A percentile compares a stretch with the other conserved stretches of the same genome.
Evolutionary conservation across 2,797 vertebrate genomes (phyloP).

Genomic region (Coilia nasus): DNA sequence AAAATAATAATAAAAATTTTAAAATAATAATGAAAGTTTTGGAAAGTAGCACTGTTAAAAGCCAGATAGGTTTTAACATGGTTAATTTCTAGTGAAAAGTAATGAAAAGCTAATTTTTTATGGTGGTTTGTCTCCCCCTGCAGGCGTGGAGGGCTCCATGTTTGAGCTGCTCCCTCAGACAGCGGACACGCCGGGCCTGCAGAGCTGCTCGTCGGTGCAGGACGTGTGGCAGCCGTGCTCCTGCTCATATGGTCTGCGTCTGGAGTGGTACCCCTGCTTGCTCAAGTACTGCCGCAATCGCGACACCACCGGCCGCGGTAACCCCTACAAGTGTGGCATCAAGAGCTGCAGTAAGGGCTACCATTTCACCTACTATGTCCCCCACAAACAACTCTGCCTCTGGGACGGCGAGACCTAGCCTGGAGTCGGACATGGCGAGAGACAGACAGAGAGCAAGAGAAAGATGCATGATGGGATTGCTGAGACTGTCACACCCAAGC

Average conservation of each 20-base stretch:
- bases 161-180: constrained; percentile 86
- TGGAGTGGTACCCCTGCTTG: constrained; percentile 97
- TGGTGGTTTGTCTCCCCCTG: constrained; percentile 24
- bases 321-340: constrained; percentile 95
- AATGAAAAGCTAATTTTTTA: neutral
- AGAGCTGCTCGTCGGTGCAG: constrained; percentile 75
- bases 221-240: constrained; percentile 88
- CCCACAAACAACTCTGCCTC: constrained; percentile 91
- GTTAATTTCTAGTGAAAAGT: neutral
- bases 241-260: constrained; percentile 87
- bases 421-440: too few species aligned
- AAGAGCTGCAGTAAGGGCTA: constrained; percentile 97
- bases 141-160: constrained; percentile 88
- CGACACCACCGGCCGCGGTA: constrained; percentile 77
- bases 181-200: constrained; percentile 71
- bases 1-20: too few species aligned
- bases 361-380: constrained; percentile 88
- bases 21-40: neutral
- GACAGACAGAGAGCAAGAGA: neutral
- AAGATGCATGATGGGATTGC: neutral
- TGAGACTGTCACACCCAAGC: neutral
- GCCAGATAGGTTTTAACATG: too few species aligned
- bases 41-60: neutral
- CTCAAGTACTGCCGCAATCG: constrained; percentile 93
- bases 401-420: constrained; percentile 93